Percentiles rank a stretch among this genome's conserved stretches.
Evolutionary conservation across 2,888 invertebrate genomes (phyloP).

Genomic region (Melanophora roralis): DNA sequence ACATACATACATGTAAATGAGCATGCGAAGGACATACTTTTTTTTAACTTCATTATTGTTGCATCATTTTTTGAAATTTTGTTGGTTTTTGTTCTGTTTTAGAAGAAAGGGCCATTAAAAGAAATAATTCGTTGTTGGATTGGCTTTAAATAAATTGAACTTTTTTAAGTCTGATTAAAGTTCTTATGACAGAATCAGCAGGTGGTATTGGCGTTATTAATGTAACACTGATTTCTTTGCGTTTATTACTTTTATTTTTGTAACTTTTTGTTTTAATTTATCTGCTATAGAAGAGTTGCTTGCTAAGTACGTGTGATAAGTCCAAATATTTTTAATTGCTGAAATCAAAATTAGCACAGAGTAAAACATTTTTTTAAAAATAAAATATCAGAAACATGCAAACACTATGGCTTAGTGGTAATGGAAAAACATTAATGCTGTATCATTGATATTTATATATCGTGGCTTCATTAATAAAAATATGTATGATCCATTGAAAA

Average conservation of each 20-base stretch:
- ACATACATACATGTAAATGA: too few species aligned
- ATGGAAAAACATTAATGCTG: too few species aligned
- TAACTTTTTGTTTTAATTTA: constrained; percentile 6
- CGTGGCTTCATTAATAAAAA: too few species aligned
- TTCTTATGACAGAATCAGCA: constrained; percentile 72
- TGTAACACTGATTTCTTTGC: constrained; percentile 42
- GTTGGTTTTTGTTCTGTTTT: not conserved
- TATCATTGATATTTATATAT: too few species aligned
- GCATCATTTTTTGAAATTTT: not conserved
- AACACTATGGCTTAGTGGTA: too few species aligned
- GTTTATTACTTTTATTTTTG: constrained; percentile 19
- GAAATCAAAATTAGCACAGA: constrained; percentile 35
- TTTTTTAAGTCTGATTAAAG: constrained; percentile 58
- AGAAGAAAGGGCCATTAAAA: constrained; percentile 32
- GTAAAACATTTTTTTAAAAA: not conserved
- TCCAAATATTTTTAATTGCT: constrained; percentile 53
- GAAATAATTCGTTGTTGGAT: constrained; percentile 43
- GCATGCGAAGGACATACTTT: too few species aligned
- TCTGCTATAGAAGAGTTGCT: constrained; percentile 34
- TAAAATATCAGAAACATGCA: too few species aligned
- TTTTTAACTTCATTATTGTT: not conserved
- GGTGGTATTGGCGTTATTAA: constrained; percentile 63
- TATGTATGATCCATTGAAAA: too few species aligned
- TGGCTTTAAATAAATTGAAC: constrained; percentile 29
- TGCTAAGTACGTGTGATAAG: constrained; percentile 22